These are phyloP conservation scores for Cryptus viduatorius DNA, from an alignment of 2,888 invertebrate species.

Conservation along the genomic window DNA sequence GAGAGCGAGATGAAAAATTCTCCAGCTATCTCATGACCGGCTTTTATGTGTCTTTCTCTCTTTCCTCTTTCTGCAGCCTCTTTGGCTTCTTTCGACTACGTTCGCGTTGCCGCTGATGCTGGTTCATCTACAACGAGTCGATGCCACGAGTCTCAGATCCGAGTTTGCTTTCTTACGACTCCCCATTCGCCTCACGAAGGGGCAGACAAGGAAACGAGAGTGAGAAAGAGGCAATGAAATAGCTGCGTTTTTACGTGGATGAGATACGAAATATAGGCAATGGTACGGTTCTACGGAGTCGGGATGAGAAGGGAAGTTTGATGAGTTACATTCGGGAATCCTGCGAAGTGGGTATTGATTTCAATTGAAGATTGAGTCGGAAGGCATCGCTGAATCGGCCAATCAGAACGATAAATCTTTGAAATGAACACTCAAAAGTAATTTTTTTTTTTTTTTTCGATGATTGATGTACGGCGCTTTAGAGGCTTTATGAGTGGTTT, in stretches of 20 bases:
- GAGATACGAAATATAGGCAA: neutral
- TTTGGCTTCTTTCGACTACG: conserved; percentile 11
- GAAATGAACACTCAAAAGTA: conserved; percentile 2
- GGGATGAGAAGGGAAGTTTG: neutral
- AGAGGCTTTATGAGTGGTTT: too few species aligned
- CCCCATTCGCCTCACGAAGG: conserved; percentile 7
- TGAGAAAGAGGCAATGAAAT: conserved; percentile 15
- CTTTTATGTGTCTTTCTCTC: conserved; percentile 38
- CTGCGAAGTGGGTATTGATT: conserved; percentile 2
- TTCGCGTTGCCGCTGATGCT: neutral
- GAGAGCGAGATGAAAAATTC: conserved; percentile 52
- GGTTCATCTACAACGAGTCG: conserved; percentile 22
- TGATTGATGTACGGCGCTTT: neutral
- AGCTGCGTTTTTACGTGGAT: conserved; percentile 18
- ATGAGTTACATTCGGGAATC: neutral
- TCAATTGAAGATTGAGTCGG: conserved; percentile 7
- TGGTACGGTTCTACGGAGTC: neutral
- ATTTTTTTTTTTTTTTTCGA: neutral
- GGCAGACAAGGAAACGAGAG: conserved; percentile 18
- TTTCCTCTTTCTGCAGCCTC: conserved; percentile 7
- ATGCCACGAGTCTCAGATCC: conserved; percentile 1
- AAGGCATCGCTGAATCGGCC: neutral
- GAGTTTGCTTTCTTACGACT: conserved; percentile 12
- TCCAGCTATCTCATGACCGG: conserved; percentile 59
- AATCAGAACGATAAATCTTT: conserved; percentile 5